phyloP scores from a whole-genome alignment of 2,113 vertebrate species.

The Telmatochromis sp. region DNA sequence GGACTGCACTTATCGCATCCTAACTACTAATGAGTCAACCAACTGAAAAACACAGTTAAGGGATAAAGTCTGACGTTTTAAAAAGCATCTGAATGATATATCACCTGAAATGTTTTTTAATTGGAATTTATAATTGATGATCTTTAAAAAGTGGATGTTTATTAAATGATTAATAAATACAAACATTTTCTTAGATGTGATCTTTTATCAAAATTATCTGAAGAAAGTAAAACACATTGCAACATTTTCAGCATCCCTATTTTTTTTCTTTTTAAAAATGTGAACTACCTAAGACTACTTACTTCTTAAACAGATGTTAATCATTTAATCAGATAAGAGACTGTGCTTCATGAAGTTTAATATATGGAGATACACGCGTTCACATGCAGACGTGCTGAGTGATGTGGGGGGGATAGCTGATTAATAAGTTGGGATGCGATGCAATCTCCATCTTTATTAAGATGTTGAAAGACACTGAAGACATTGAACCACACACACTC shows the following conservation, averaged over 20 bases:
- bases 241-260: not conserved
- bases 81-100: not conserved
- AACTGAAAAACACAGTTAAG: not conserved
- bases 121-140: not conserved
- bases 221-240: not conserved
- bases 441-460: slow-evolving; percentile 75
- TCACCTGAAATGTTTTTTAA: not conserved
- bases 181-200: not conserved
- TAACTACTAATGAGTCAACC: not conserved
- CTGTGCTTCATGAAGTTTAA: slow-evolving; percentile 63
- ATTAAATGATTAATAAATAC: not conserved
- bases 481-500: slow-evolving; percentile 18
- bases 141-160: not conserved
- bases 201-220: not conserved
- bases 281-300: slow-evolving; percentile 28
- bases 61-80: not conserved
- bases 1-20: not conserved
- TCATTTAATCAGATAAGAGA: slow-evolving; percentile 63
- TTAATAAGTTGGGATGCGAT: slow-evolving; percentile 67
- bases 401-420: slow-evolving; percentile 47
- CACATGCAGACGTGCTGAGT: slow-evolving; percentile 48
- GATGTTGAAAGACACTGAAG: slow-evolving; percentile 67
- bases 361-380: slow-evolving; percentile 41
- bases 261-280: not conserved
- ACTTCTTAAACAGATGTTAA: slow-evolving; percentile 63